Evolutionary conservation across 2,888 invertebrate species (phyloP), one percentile per base, ranked within the genome.

Genomic region (Dicranocentrus wangi): DNA sequence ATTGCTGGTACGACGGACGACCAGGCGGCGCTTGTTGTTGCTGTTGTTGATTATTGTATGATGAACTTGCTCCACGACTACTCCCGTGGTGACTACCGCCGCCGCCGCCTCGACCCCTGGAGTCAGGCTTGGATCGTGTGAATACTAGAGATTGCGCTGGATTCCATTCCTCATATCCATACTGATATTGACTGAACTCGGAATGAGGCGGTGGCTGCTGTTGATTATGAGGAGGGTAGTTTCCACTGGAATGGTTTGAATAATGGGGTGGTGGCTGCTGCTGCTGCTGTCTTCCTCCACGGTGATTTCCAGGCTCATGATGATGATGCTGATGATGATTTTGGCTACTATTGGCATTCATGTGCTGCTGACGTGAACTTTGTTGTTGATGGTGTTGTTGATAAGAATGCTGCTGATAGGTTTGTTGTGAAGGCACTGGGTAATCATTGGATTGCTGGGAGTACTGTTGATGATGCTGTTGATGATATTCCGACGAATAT

Each of bases 111-210:
- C 75, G 23, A 17, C 73, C 47, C 27, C 55, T 15, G 5, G 17
- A 32, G 1, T 61, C 77, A 0, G 69, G 69, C 42, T 81, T 81
- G n/a, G 81, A 81, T 39, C 81, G 15, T 1, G 81, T 81, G 27
- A 81, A 81, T 15, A 81, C 81, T 58, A 81, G 25, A 1, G 81
- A 71, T 23, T 81, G 70, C 23, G 69, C 47, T n/a, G 81, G 81
- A 58, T 76, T 81, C 63, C 70, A 81, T 3, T 25, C 76, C 23
- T 81, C 81, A 55, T 47, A 76, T 15, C 81, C 81, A 19, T 81
- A 81, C 19, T 81, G 81, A 69, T 81, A 76, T 13, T 81, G 81
- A 5, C 17, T 58, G 25, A 71, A 76, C 21, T 81, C 81, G 17
- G 43, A 23, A 10, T 7, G 27, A 5, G n/a, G 21, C n/a, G 23